Evolutionary conservation across 2,797 vertebrate species (phyloP).

Genomic region (Decapterus maruadsi): DNA sequence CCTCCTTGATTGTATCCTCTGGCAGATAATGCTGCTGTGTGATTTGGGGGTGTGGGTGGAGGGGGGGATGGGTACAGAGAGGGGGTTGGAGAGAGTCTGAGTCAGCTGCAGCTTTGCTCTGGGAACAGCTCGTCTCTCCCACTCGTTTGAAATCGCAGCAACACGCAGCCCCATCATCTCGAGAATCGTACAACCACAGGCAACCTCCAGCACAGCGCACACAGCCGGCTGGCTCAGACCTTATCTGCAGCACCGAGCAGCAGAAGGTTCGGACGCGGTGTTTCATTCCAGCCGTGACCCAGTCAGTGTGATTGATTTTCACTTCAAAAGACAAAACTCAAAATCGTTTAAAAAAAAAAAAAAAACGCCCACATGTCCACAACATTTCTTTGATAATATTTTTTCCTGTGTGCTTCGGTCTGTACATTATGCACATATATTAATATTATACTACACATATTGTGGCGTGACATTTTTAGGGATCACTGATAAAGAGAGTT

Average conservation of each 20-base stretch:
- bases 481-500: not conserved
- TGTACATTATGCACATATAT: conserved; percentile 14
- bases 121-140: conserved; percentile 65
- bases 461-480: conserved; percentile 24
- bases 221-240: conserved; percentile 18
- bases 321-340: conserved; percentile 11
- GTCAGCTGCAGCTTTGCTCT: conserved; percentile 68
- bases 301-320: conserved; percentile 15
- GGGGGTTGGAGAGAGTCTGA: conserved; percentile 63
- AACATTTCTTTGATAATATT: not conserved
- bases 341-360: not conserved
- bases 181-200: conserved; percentile 60
- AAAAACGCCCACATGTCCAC: not conserved
- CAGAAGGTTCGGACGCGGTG: not conserved
- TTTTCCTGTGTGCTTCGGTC: not conserved
- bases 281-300: conserved; percentile 25
- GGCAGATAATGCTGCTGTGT: conserved; percentile 72
- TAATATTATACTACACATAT: not conserved
- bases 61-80: conserved; percentile 21
- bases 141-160: conserved; percentile 69
- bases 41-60: conserved; percentile 54
- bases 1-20: conserved; percentile 68
- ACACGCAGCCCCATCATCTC: conserved; percentile 43
- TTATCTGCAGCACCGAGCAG: conserved; percentile 32
- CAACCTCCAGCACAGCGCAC: conserved; percentile 28